These are phyloP conservation scores for Pseudochirops corinnae DNA, from an alignment of 2,797 vertebrate species.

Conservation along the genomic window DNA sequence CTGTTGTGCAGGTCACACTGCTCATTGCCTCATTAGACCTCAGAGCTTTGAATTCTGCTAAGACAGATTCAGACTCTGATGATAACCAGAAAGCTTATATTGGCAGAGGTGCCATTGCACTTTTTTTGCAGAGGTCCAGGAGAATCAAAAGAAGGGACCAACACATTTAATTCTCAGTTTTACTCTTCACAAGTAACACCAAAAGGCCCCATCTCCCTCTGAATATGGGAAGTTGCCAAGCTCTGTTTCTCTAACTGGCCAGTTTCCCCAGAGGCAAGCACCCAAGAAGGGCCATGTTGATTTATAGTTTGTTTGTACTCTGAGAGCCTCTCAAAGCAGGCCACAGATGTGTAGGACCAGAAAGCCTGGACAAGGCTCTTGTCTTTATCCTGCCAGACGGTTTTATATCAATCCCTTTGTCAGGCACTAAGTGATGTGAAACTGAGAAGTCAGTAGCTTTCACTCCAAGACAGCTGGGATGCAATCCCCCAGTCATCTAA, in stretches of 20 bases:
- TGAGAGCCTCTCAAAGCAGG: neutral
- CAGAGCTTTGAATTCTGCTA: neutral
- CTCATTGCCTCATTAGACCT: neutral
- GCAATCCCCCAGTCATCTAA: neutral
- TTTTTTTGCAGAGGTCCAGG: neutral
- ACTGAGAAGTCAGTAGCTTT: neutral
- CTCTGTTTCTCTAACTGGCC: neutral
- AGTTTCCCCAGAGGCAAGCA: neutral
- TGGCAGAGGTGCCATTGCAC: neutral
- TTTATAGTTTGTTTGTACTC: neutral
- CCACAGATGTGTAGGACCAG: neutral
- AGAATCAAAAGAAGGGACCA: neutral
- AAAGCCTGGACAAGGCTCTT: neutral
- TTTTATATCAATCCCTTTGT: neutral
- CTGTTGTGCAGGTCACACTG: neutral
- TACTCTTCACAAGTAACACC: neutral
- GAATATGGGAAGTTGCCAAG: neutral
- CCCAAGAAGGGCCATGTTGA: neutral
- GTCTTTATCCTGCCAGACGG: neutral
- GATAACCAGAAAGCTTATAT: neutral
- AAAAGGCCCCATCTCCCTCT: neutral
- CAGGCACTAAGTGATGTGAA: neutral
- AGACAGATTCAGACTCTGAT: neutral
- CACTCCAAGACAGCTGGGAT: neutral
- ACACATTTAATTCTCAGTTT: neutral